Conservation (phyloP, 2,113 vertebrate species). For the Todiramphus saurophagus region DNA sequence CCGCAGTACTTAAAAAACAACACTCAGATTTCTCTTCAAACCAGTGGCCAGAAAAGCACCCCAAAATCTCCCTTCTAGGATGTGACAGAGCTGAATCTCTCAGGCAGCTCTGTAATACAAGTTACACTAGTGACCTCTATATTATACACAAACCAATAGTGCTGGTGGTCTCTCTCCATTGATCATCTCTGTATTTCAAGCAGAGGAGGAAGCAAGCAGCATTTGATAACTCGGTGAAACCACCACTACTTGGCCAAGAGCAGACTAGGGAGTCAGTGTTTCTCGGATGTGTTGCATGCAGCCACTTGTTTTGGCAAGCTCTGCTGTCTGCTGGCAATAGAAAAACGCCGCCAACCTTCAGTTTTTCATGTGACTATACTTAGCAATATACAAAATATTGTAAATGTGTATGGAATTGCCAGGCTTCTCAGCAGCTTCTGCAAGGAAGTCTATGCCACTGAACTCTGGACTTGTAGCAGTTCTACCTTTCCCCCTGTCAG, state of each 20-base stretch:
- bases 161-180: background rate
- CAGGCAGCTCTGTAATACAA: background rate
- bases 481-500: background rate
- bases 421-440: background rate
- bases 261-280: background rate
- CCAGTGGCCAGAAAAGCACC: background rate
- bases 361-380: background rate
- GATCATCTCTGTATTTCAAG: background rate
- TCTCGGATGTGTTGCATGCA: background rate
- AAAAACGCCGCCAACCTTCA: background rate
- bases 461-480: background rate
- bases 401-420: background rate
- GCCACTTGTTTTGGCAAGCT: background rate
- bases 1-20: conserved; percentile 21
- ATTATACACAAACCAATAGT: background rate
- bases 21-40: background rate
- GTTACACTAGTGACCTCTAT: background rate
- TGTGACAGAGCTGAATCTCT: background rate
- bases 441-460: fast-evolving
- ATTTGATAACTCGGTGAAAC: background rate
- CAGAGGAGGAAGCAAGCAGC: background rate
- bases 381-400: background rate
- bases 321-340: background rate
- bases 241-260: background rate
- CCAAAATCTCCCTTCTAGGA: background rate